These are phyloP conservation scores for Paralichthys olivaceus DNA, from an alignment of 2,113 vertebrate genomes.

Conservation along the genomic window DNA sequence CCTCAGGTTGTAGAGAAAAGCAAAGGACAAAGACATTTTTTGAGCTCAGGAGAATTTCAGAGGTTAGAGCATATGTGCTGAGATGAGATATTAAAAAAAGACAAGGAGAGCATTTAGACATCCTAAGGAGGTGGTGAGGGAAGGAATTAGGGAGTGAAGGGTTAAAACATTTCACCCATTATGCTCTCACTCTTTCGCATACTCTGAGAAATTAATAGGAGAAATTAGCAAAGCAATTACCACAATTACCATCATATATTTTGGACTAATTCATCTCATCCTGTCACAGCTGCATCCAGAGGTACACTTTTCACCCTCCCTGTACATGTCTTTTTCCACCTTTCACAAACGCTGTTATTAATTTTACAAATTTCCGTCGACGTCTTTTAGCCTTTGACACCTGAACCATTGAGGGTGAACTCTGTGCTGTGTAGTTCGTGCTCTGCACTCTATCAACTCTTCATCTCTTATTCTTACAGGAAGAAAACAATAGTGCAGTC, in stretches of 20 bases:
- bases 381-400: slow-evolving; percentile 84
- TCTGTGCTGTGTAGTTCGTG: slow-evolving; percentile 65
- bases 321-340: slow-evolving; percentile 66
- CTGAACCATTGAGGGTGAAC: slow-evolving; percentile 74
- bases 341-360: slow-evolving; percentile 81
- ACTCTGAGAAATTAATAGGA: slow-evolving; percentile 83
- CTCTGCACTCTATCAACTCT: slow-evolving; percentile 27
- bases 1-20: neutral
- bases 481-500: slow-evolving; percentile 23
- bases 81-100: slow-evolving; percentile 55
- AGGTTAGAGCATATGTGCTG: slow-evolving; percentile 21
- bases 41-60: slow-evolving; percentile 26
- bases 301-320: slow-evolving; percentile 65
- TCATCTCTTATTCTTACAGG: slow-evolving; percentile 24
- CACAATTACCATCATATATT: slow-evolving; percentile 76
- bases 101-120: slow-evolving; percentile 39
- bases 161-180: slow-evolving; percentile 83
- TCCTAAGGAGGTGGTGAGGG: slow-evolving; percentile 34
- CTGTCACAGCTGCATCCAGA: slow-evolving; percentile 83
- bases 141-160: slow-evolving; percentile 59
- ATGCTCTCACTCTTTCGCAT: slow-evolving; percentile 78
- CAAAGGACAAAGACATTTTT: slow-evolving; percentile 34
- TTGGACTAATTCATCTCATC: slow-evolving; percentile 84
- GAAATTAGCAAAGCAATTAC: slow-evolving; percentile 87
- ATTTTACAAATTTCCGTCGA: slow-evolving; percentile 78